These are phyloP conservation scores for Trissonchulus latispiculum DNA, from an alignment of 2,888 invertebrate species.

Conservation along the genomic window DNA sequence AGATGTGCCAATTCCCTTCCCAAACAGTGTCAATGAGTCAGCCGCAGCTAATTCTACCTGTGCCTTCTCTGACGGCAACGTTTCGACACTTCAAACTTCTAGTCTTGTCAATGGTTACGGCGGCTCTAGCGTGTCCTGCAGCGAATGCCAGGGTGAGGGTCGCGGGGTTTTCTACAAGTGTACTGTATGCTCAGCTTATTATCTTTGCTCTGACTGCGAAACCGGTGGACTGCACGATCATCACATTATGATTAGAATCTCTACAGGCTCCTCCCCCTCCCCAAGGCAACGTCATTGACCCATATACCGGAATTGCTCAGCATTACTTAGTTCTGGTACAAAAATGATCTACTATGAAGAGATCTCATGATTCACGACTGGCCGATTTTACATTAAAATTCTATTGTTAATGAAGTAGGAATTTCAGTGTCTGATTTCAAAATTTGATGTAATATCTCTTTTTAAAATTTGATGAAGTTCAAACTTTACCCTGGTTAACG, in stretches of 20 bases:
- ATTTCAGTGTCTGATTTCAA: no score
- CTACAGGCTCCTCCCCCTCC: slow-evolving; percentile 33
- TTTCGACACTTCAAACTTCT: neutral
- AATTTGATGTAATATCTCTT: no score
- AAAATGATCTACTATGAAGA: no score
- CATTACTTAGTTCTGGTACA: no score
- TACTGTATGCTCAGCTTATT: slow-evolving; percentile 65
- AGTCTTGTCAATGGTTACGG: neutral
- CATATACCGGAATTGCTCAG: no score
- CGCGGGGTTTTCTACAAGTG: slow-evolving; percentile 76
- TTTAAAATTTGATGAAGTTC: no score
- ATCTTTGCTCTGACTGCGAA: slow-evolving; percentile 67
- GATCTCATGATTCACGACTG: no score
- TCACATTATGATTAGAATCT: slow-evolving; percentile 68
- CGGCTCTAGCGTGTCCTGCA: slow-evolving; percentile 57
- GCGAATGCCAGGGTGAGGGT: slow-evolving; percentile 59
- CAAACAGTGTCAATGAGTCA: neutral
- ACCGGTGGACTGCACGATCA: slow-evolving; percentile 58
- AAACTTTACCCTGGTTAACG: no score
- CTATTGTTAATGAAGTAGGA: no score
- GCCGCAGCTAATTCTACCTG: neutral
- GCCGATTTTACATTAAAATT: no score
- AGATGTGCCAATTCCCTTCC: no score
- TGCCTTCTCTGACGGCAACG: neutral
- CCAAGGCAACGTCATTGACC: neutral